A percentile compares a stretch with the other conserved stretches of the same genome.
phyloP scores from a whole-genome alignment of 2,888 invertebrate genomes.

The Brachynemurus nebulosus region DNA sequence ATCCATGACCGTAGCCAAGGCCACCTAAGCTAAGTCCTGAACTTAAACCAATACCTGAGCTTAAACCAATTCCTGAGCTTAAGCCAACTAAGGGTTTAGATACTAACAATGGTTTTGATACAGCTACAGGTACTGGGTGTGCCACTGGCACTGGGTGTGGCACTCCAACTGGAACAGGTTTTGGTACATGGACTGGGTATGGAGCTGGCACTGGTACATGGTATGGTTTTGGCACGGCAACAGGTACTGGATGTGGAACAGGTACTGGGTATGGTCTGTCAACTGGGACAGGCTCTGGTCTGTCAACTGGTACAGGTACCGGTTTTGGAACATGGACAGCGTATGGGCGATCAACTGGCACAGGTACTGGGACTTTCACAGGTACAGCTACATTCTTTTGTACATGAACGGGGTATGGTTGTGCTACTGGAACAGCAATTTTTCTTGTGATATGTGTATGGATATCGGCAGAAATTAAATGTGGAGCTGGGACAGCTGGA shows the following conservation, averaged over 20 bases:
- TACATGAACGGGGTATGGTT: constrained; percentile 37
- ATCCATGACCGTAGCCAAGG: neutral
- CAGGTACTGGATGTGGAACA: constrained; percentile 25
- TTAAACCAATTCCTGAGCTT: neutral
- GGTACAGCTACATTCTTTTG: constrained; percentile 37
- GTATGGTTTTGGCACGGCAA: constrained; percentile 6
- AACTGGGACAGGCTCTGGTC: constrained; percentile 33
- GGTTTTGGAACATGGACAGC: constrained; percentile 37
- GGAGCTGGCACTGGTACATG: constrained; percentile 7
- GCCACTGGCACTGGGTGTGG: constrained; percentile 7
- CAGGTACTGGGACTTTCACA: constrained; percentile 29
- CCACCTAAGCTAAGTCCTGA: neutral
- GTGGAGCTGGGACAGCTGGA: neutral
- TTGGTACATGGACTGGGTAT: constrained; percentile 5
- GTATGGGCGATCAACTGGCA: constrained; percentile 23
- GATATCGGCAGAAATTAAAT: constrained; percentile 22
- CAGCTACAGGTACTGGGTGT: neutral
- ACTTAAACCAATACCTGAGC: neutral
- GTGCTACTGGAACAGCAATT: constrained; percentile 35
- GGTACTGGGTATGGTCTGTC: constrained; percentile 27
- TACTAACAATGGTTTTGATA: neutral
- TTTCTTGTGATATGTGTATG: constrained; percentile 33
- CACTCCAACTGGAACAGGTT: constrained; percentile 3
- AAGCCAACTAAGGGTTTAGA: neutral
- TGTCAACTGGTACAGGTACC: constrained; percentile 32